Evolutionary conservation across 2,113 vertebrate genomes (phyloP).

Genomic region (Mesitornis unicolor): DNA sequence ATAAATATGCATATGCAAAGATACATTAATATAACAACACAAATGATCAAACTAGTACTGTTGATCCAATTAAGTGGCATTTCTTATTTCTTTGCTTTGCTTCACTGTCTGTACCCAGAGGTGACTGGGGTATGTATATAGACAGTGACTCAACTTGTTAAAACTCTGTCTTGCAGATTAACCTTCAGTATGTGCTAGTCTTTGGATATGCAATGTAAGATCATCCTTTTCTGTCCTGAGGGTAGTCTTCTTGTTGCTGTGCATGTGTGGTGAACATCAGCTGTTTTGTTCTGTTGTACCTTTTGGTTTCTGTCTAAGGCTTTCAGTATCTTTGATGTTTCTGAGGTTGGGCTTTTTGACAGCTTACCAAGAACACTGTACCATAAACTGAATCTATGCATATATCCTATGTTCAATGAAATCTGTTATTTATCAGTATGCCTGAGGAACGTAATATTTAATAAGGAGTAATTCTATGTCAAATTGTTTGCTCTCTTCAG

Average conservation of each 20-base stretch:
- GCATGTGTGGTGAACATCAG: background rate
- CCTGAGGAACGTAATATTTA: background rate
- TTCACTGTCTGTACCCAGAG: background rate
- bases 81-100: background rate
- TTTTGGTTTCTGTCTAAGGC: background rate
- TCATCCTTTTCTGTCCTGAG: background rate
- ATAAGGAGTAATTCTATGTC: background rate
- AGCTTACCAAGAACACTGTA: background rate
- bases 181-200: background rate
- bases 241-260: background rate
- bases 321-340: background rate
- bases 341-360: background rate
- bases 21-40: background rate
- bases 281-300: background rate
- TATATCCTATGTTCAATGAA: background rate
- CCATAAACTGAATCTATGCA: background rate
- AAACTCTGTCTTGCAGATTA: background rate
- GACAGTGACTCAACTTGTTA: background rate
- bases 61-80: background rate
- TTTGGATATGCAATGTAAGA: background rate
- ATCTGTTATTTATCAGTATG: background rate
- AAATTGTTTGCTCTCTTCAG: background rate
- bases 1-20: background rate
- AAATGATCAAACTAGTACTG: background rate
- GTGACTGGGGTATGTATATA: background rate